These are phyloP conservation scores for Geopemphigus sp. DNA, from an alignment of 1,140 invertebrate genomes.

Conservation along the genomic window DNA sequence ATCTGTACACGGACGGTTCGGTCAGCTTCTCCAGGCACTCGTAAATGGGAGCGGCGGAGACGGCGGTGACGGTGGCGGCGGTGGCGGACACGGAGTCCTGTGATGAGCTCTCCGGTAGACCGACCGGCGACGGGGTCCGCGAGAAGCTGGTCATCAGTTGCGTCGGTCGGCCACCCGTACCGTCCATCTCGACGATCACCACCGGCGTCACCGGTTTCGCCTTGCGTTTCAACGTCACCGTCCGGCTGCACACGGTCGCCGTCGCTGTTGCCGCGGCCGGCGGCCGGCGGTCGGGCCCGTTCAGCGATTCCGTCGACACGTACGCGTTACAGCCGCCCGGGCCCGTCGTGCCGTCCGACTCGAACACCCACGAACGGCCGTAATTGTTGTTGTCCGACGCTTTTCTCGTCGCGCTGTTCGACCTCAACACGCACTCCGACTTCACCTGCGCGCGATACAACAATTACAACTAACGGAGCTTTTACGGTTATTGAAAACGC, in stretches of 20 bases:
- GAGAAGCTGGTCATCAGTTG: conserved; percentile 59
- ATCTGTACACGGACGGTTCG: conserved; percentile 56
- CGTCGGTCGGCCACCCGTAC: conserved; percentile 25
- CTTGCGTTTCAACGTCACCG: conserved; percentile 39
- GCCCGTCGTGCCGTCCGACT: conserved; percentile 56
- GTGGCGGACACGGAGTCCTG: conserved; percentile 53
- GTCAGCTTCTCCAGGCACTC: conserved; percentile 58
- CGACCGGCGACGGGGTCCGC: conserved; percentile 56
- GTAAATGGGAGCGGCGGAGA: conserved; percentile 55
- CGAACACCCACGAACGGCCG: conserved; percentile 59
- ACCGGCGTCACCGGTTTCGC: conserved; percentile 40
- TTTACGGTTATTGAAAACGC: too few relatives aligned
- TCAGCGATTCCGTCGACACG: conserved; percentile 56
- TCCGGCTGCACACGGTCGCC: conserved; percentile 51
- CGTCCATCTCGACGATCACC: conserved; percentile 34
- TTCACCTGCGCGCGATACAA: background rate
- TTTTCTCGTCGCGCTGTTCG: background rate
- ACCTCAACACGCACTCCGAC: conserved; percentile 14
- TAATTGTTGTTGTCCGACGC: conserved; percentile 54
- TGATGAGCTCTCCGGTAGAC: conserved; percentile 56
- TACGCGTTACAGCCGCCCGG: conserved; percentile 57
- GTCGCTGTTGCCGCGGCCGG: conserved; percentile 47
- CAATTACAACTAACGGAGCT: too few relatives aligned
- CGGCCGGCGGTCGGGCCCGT: conserved; percentile 54
- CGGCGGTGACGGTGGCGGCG: conserved; percentile 25